Base-by-base conservation (phyloP, 2,113 vertebrate genomes). In the Erythrolamprus reginae region DNA sequence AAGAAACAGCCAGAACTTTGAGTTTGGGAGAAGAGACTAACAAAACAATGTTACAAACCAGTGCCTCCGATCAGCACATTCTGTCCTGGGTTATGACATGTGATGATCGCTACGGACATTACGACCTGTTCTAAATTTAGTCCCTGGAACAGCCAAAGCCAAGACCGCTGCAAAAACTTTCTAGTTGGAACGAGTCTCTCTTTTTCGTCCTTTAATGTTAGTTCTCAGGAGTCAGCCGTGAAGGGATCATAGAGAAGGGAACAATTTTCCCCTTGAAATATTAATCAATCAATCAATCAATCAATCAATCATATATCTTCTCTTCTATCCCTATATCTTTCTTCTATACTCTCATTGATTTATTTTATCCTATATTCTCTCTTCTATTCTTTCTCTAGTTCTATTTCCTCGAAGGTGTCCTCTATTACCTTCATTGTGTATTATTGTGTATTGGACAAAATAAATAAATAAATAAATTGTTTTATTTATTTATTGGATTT, bases 81-180 rank as follows among this genome's bases (percentile, higher is more conserved):
- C 89, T 48, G 91, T 96, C 94, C 95, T 70, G 88, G 86, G 93
- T 84, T 92, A 91, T 92, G 88, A 92, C 91, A 95, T 0, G 1
- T 84, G 58, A 84, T 86, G 89, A 89, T 89, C 65, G 55, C 91
- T 91, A 87, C 51, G 93, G 93, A 91, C 2, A 0, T 90, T 88
- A 93, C 90, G 84, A 56, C 56, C 33, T 0, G 0, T n/a, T 92
- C 95, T 97, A 97, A 97, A 97, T 96, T 97, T 97, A 97, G 96
- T 56, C 93, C 84, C 70, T 94, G 86, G 92, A 93, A 96, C 95
- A 97, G 96, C 88, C 93, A 92, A 96, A 97, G 95, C 95, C 96
- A 95, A 92, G 94, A 93, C 33, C 0, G 28, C 13, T 3, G 4
- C 52, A 50, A 10, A 82, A 38, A 86, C 93, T 95, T 91, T 0